phyloP scores from a whole-genome alignment of 2,797 vertebrate species.

The Eulemur rubriventer region DNA sequence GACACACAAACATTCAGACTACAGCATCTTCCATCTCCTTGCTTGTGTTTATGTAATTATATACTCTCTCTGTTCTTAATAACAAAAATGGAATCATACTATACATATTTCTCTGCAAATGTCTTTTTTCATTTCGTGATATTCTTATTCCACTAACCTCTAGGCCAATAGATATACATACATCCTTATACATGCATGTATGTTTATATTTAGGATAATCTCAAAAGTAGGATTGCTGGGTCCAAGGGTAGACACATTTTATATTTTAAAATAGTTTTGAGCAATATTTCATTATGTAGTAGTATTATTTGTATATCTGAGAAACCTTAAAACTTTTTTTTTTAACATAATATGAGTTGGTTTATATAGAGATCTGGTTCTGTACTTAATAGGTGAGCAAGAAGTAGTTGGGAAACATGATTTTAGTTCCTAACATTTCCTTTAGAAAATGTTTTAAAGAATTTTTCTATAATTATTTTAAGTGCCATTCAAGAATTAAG shows the following conservation, averaged over 20 bases:
- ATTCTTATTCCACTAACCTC: not conserved
- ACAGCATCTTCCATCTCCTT: not conserved
- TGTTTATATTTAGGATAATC: not conserved
- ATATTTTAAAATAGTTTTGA: not conserved
- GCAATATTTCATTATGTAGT: not conserved
- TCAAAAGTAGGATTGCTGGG: not conserved
- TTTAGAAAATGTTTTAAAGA: conserved; percentile 8
- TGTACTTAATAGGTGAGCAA: not conserved
- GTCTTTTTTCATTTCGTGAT: not conserved
- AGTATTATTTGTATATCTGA: not conserved
- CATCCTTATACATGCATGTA: not conserved
- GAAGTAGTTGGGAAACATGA: not conserved
- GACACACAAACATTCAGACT: not conserved
- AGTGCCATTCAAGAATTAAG: not conserved
- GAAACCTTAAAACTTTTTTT: not conserved
- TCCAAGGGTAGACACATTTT: not conserved
- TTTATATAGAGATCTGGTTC: not conserved
- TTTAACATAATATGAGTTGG: not conserved
- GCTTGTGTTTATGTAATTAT: not conserved
- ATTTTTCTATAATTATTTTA: not conserved
- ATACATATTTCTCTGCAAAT: not conserved
- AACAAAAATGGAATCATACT: not conserved
- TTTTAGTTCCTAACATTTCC: conserved; percentile 10
- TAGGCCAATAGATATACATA: not conserved
- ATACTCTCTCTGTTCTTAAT: not conserved